Conservation (phyloP, 2,113 vertebrate genomes). For the Hypanus sabinus region DNA sequence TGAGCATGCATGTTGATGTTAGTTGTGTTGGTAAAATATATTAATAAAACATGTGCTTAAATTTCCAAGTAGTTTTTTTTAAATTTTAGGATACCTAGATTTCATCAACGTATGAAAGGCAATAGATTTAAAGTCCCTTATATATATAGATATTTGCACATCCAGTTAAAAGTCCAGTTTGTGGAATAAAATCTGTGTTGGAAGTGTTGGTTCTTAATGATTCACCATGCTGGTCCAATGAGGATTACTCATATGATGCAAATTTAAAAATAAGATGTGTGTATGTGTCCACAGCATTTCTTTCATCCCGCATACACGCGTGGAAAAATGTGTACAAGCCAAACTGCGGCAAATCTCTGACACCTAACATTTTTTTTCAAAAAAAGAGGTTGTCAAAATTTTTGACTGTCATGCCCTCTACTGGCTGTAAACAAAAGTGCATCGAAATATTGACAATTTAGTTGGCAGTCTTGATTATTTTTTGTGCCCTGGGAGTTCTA, state of each 20-base stretch:
- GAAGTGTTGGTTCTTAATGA: background rate
- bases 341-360: slow-evolving; percentile 57
- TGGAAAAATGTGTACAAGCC: slow-evolving; percentile 55
- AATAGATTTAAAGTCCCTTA: background rate
- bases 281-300: slow-evolving; percentile 49
- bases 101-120: background rate
- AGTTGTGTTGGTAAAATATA: background rate
- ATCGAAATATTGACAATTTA: background rate
- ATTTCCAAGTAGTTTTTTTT: background rate
- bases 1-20: background rate
- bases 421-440: slow-evolving; percentile 46
- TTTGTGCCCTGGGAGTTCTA: background rate
- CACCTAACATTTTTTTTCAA: background rate
- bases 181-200: background rate
- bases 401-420: slow-evolving; percentile 63
- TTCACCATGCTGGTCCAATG: background rate
- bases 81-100: background rate
- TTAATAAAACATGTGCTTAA: background rate
- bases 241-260: background rate
- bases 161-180: background rate
- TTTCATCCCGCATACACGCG: slow-evolving; percentile 58
- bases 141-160: background rate
- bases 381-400: slow-evolving; percentile 41
- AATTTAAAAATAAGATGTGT: background rate
- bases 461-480: background rate